Conservation (phyloP, 2,113 vertebrate genomes). For the Penelope pileata region DNA sequence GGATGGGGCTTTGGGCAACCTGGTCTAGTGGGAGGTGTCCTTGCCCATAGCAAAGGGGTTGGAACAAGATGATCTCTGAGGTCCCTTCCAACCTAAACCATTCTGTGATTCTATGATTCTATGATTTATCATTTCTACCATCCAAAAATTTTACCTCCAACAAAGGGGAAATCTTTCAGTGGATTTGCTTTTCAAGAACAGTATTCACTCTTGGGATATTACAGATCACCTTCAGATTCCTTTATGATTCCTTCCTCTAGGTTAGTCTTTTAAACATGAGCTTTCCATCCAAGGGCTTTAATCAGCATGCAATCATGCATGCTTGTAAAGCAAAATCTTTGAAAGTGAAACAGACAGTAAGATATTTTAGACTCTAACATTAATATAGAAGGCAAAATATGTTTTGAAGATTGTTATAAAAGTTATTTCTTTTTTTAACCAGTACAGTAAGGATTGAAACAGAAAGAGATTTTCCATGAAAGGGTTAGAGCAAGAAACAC, state of each 20-base stretch:
- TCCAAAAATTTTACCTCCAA: not conserved
- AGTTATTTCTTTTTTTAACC: not conserved
- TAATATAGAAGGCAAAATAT: not conserved
- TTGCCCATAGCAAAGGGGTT: no score
- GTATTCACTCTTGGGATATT: not conserved
- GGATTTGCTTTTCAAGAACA: not conserved
- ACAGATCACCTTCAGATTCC: not conserved
- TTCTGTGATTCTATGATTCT: no score
- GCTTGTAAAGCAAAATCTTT: not conserved
- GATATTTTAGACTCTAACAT: not conserved
- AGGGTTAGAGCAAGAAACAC: conserved; percentile 2
- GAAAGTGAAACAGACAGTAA: not conserved
- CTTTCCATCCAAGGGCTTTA: not conserved
- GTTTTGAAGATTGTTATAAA: not conserved
- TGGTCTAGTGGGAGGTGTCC: no score
- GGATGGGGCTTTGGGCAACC: no score
- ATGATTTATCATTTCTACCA: not conserved
- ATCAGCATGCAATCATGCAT: not conserved
- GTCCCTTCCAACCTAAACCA: no score
- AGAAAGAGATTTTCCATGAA: conserved; percentile 2
- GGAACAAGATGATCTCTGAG: no score
- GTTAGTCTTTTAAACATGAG: not conserved
- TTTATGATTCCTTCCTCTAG: not conserved
- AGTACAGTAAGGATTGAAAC: not conserved
- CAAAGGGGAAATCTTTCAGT: not conserved